These are phyloP conservation scores for Aramus guarauna DNA, from an alignment of 2,113 vertebrate species.

Conservation along the genomic window DNA sequence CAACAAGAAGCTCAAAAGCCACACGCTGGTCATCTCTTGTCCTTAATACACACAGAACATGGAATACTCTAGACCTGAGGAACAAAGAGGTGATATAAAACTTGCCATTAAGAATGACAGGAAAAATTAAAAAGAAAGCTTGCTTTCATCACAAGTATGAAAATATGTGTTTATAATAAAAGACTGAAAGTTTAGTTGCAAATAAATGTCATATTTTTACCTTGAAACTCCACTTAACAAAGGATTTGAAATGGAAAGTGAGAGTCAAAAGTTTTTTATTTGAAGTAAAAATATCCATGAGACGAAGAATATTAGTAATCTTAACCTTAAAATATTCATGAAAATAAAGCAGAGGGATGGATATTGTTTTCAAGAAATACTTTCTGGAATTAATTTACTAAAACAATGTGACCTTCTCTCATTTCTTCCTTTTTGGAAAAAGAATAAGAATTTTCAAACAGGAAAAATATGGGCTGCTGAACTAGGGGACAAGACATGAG, in stretches of 20 bases:
- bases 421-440: not conserved
- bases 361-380: constrained; percentile 15
- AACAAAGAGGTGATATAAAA: not conserved
- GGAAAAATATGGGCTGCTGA: not conserved
- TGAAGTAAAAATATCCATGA: not conserved
- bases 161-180: not conserved
- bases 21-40: not conserved
- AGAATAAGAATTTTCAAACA: not conserved
- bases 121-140: not conserved
- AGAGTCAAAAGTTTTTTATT: not conserved
- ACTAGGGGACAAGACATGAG: not conserved
- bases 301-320: not conserved
- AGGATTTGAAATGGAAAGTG: not conserved
- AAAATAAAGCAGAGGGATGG: not conserved
- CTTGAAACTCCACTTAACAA: not conserved
- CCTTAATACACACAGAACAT: not conserved
- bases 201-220: not conserved
- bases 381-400: constrained; percentile 31
- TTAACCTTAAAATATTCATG: not conserved
- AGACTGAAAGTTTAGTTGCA: not conserved
- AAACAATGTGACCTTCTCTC: not conserved
- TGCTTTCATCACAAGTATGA: not conserved
- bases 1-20: not conserved
- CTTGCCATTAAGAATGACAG: not conserved
- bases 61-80: not conserved